These are phyloP conservation scores for Muntiacus reevesi DNA, from an alignment of 2,113 vertebrate genomes.

Conservation along the genomic window DNA sequence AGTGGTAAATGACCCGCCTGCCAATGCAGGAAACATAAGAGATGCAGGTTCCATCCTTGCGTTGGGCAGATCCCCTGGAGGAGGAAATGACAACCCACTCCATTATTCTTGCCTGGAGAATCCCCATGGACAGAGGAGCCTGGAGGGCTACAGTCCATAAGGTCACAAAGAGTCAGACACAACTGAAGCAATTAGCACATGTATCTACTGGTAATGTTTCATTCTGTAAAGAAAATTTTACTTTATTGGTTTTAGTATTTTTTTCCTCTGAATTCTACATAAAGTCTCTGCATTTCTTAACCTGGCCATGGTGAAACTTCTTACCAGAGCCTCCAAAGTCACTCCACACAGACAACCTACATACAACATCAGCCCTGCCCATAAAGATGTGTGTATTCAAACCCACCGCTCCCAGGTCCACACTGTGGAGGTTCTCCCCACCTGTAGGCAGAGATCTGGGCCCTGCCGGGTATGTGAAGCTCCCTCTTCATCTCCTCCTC, in stretches of 20 bases:
- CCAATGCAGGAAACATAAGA: background rate
- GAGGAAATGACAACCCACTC: background rate
- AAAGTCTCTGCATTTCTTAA: background rate
- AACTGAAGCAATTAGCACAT: background rate
- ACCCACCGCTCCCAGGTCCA: background rate
- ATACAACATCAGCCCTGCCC: no score
- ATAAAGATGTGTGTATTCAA: background rate
- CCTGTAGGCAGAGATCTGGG: conserved; percentile 78
- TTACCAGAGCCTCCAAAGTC: background rate
- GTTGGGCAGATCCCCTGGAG: background rate
- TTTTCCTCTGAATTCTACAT: background rate
- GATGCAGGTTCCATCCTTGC: background rate
- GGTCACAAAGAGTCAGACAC: background rate
- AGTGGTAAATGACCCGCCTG: background rate
- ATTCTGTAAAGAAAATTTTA: background rate
- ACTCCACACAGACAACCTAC: background rate
- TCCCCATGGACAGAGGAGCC: background rate
- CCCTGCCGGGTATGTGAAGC: conserved; percentile 48
- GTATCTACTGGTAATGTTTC: background rate
- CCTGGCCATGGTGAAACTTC: background rate
- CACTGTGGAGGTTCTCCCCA: background rate
- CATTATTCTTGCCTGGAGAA: background rate
- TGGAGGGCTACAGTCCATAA: background rate
- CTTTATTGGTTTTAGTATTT: background rate
- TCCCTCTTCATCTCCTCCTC: conserved; percentile 57